These are phyloP conservation scores for Uloborus plumipes DNA, from an alignment of 2,888 invertebrate species.

Conservation along the genomic window DNA sequence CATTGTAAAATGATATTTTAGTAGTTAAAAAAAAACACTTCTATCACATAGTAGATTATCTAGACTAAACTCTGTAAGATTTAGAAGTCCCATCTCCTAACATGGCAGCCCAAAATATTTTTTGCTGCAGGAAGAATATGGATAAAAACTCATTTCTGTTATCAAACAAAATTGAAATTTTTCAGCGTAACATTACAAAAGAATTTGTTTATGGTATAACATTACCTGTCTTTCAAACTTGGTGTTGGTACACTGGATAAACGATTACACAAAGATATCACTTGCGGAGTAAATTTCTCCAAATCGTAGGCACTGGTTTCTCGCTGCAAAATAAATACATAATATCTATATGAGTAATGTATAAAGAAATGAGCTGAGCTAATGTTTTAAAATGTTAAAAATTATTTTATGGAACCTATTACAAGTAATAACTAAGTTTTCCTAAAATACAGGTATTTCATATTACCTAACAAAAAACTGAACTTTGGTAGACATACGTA, in stretches of 20 bases:
- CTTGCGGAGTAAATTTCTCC: conserved; percentile 74
- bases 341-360: not conserved
- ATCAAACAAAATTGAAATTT: not conserved
- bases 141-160: not conserved
- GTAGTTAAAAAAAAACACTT: too few species aligned
- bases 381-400: too few species aligned
- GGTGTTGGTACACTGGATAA: conserved; percentile 74
- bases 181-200: not conserved
- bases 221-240: conserved; percentile 75
- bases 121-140: not conserved
- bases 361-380: not conserved
- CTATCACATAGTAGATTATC: too few species aligned
- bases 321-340: conserved; percentile 63
- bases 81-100: too few species aligned
- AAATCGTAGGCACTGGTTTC: conserved; percentile 71
- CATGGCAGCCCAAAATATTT: not conserved
- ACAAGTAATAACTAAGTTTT: too few species aligned
- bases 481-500: too few species aligned
- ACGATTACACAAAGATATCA: conserved; percentile 74
- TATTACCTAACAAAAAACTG: too few species aligned
- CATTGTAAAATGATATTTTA: too few species aligned
- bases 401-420: too few species aligned
- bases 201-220: too few species aligned
- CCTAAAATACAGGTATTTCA: too few species aligned
- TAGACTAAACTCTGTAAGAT: too few species aligned